Evolutionary conservation across 2,113 vertebrate genomes (phyloP).

Genomic region (Lontra canadensis): DNA sequence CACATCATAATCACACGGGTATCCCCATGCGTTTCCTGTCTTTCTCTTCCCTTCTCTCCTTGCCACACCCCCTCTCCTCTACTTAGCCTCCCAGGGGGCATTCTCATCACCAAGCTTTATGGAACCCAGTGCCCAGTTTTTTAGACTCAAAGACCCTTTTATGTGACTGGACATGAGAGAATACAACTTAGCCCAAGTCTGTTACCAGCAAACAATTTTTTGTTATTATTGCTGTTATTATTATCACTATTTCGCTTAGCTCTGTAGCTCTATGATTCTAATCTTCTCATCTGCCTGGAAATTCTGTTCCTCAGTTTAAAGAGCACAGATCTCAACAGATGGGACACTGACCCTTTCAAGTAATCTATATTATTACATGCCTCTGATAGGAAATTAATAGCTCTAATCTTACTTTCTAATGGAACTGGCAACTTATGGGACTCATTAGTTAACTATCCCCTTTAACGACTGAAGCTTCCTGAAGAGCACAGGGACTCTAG

Average conservation of each 20-base stretch:
- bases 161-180: not conserved
- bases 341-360: not conserved
- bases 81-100: not conserved
- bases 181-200: not conserved
- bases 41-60: not conserved
- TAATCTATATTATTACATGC: slow-evolving; percentile 6
- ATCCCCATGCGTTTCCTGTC: not conserved
- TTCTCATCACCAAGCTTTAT: not conserved
- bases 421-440: not conserved
- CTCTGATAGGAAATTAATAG: slow-evolving; percentile 51
- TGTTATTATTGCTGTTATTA: not conserved
- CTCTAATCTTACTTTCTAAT: slow-evolving; percentile 49
- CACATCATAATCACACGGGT: not conserved
- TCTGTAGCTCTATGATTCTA: not conserved
- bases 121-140: not conserved
- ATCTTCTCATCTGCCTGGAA: not conserved
- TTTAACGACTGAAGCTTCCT: slow-evolving; percentile 19
- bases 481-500: not conserved
- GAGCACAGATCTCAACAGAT: not conserved
- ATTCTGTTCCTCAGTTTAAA: not conserved
- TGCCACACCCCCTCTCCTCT: not conserved
- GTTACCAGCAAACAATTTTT: not conserved
- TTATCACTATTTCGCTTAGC: not conserved
- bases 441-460: slow-evolving; percentile 10
- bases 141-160: not conserved